Evolutionary conservation across 2,113 vertebrate genomes (phyloP).

Genomic region (Microtus montanus): DNA sequence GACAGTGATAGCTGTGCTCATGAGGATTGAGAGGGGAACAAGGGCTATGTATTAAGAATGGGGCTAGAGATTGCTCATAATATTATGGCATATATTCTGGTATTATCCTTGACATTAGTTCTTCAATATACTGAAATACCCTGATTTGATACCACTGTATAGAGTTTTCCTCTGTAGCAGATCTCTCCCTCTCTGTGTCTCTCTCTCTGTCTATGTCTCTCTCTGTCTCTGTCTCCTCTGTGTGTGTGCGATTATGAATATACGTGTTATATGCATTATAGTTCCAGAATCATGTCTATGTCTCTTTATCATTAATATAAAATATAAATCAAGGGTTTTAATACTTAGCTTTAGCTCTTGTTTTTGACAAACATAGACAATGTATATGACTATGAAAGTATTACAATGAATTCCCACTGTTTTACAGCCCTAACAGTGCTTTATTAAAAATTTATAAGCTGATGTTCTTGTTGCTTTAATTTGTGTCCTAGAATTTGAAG

Average conservation of each 20-base stretch:
- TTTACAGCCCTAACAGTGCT: not conserved
- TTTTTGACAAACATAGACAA: not conserved
- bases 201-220: accelerated
- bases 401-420: not conserved
- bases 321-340: not conserved
- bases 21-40: not conserved
- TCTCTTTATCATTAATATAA: not conserved
- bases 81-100: not conserved
- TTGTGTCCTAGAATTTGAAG: not conserved
- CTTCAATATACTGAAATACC: no score
- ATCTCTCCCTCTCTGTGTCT: no score
- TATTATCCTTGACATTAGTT: not conserved
- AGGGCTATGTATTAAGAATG: not conserved
- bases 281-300: not conserved
- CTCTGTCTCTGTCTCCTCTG: no score
- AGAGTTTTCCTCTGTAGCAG: not conserved
- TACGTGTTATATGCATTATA: not conserved
- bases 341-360: no score
- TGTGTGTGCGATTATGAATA: not conserved
- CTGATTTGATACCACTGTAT: not conserved
- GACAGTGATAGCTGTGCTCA: not conserved
- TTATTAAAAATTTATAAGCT: not conserved
- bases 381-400: not conserved
- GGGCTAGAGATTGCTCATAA: not conserved
- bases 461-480: not conserved